phyloP scores from a whole-genome alignment of 2,113 vertebrate species.

The Panthera uncia region DNA sequence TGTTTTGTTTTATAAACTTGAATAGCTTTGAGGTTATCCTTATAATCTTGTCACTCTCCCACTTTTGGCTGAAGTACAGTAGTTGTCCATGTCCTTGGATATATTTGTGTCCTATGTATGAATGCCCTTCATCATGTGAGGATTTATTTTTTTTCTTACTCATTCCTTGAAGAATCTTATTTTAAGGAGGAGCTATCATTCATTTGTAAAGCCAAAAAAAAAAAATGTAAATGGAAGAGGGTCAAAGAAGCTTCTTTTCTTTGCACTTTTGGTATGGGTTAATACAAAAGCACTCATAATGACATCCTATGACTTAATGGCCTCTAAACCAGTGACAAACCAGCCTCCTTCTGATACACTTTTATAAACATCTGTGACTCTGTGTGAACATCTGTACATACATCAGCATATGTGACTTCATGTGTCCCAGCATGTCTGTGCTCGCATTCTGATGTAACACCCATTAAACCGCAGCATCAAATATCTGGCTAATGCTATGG shows the following conservation, averaged over 20 bases:
- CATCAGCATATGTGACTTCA: not conserved
- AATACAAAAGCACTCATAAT: conserved; percentile 31
- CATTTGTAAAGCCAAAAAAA: not conserved
- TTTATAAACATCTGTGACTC: conserved; percentile 28
- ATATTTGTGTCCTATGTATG: not conserved
- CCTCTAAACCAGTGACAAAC: not conserved
- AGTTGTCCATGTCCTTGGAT: not conserved
- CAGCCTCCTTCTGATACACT: not conserved
- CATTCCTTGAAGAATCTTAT: not conserved
- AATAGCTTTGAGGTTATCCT: not conserved
- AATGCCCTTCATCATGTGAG: not conserved
- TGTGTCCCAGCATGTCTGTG: not conserved
- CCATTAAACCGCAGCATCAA: conserved; percentile 11
- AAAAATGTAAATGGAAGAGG: not conserved
- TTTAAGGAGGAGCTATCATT: not conserved
- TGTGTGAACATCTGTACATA: conserved; percentile 12
- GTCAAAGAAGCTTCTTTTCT: not conserved
- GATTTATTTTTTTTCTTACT: conserved; percentile 24
- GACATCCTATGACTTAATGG: not conserved
- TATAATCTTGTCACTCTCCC: conserved; percentile 8
- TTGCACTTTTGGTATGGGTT: not conserved
- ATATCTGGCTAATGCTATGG: not conserved
- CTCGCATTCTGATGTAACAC: not conserved
- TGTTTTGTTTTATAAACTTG: not conserved
- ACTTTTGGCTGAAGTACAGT: not conserved